Evolutionary conservation across 2,888 invertebrate genomes (phyloP), one percentile per base, ranked within the genome.

Genomic region (Agrochola lota): DNA sequence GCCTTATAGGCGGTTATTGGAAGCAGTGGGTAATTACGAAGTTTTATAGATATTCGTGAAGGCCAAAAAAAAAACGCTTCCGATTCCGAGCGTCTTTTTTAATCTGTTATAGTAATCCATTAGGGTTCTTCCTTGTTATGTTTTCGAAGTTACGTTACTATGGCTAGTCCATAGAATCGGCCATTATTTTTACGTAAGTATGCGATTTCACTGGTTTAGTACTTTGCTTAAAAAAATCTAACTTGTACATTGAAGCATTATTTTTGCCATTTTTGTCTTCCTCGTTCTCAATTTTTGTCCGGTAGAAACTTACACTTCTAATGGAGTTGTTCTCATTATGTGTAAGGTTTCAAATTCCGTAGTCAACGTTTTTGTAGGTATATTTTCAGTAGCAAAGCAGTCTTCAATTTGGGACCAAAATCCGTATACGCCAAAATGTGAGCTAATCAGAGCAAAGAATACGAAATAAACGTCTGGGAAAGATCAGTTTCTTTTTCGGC

Each of bases 11-110:
- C 63, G 63, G 71, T 57, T 68, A 71, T 60, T 60, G 59, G 49
- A 43, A 70, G 23, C 11, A n/a, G 40, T 62, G n/a, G 9, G 1
- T 55, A 67, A 75, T 76, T 73, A 85, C 66, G n/a, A 67, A 49
- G 23, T 49, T 72, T 59, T 52, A 73, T 76, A 40, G 46, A 57
- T 68, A 60, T 55, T 67, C 30, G 20, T n/a, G n/a, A n/a, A n/a
- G n/a, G n/a, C n/a, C n/a, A n/a, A n/a, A n/a, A n/a, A n/a, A n/a
- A n/a, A n/a, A n/a, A n/a, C n/a, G n/a, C n/a, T n/a, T n/a, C n/a
- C n/a, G n/a, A n/a, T n/a, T n/a, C n/a, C n/a, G n/a, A n/a, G 43
- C 20, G 20, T 26, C 43, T 43, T 63, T 43, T 63, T 78, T 81
- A 30, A 80, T 78, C 57, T 40, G 11, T 55, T 30, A 46, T 9